Conservation (phyloP, 2,113 vertebrate genomes). For the Protobothrops mucrosquamatus region DNA sequence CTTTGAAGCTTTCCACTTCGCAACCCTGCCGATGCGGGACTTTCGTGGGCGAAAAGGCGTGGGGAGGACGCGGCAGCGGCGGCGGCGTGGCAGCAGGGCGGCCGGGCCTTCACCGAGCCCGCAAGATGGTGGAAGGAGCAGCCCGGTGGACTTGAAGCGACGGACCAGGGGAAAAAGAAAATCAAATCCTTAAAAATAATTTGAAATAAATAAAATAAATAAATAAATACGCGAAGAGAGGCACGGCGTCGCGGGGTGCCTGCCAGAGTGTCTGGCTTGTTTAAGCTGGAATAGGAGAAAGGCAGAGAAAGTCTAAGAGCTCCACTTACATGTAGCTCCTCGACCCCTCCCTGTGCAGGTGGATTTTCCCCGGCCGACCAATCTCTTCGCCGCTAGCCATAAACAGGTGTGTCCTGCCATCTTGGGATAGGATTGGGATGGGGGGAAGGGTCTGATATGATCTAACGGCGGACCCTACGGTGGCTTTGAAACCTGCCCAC, state of each 20-base stretch:
- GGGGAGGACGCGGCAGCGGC: background rate
- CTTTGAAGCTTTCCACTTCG: constrained; percentile 46
- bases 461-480: constrained; percentile 61
- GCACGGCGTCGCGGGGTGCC: background rate
- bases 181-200: background rate
- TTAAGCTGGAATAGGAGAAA: constrained; percentile 84
- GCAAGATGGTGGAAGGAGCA: background rate
- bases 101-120: background rate
- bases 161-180: background rate
- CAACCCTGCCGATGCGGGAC: constrained; percentile 28
- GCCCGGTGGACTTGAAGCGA: background rate
- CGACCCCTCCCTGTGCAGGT: constrained; percentile 88
- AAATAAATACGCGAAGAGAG: constrained; percentile 21
- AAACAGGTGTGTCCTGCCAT: constrained; percentile 89
- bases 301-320: constrained; percentile 83
- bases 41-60: background rate
- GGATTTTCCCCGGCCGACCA: constrained; percentile 84
- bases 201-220: background rate
- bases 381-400: constrained; percentile 77
- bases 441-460: constrained; percentile 57
- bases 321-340: constrained; percentile 92
- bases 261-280: constrained; percentile 63
- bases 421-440: constrained; percentile 70
- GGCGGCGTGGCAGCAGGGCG: background rate
- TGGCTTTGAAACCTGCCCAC: constrained; percentile 26